phyloP scores from a whole-genome alignment of 2,888 invertebrate species.

The Himalopsyche kuldschensis region DNA sequence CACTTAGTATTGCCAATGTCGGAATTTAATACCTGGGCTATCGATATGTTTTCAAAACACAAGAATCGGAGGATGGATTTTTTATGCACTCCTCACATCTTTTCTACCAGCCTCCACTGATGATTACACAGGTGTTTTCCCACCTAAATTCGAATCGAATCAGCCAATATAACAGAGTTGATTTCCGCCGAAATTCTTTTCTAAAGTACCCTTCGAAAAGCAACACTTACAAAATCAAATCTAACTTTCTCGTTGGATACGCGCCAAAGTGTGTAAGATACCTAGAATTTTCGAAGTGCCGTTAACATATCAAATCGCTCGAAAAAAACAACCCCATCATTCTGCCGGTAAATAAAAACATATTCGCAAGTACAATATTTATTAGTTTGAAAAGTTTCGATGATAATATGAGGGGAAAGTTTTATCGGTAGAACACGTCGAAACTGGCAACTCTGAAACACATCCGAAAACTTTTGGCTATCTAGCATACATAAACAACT shows the following conservation, averaged over 20 bases:
- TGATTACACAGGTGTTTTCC: no score
- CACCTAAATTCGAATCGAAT: no score
- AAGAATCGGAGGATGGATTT: no score
- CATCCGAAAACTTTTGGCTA: neutral
- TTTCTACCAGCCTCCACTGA: no score
- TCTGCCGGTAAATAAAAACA: neutral
- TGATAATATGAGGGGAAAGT: neutral
- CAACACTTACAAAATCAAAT: neutral
- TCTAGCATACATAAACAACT: neutral
- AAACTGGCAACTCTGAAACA: neutral
- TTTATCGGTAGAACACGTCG: neutral
- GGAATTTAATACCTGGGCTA: no score
- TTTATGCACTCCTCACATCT: no score
- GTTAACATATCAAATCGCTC: neutral
- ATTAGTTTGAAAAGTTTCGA: neutral
- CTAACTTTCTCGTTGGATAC: neutral
- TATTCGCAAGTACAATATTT: neutral
- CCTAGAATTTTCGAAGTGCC: neutral
- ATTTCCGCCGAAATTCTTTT: neutral
- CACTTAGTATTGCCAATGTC: no score
- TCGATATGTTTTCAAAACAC: no score
- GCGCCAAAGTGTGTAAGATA: neutral
- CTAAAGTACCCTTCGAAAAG: neutral
- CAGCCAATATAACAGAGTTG: no score
- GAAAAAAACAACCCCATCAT: neutral